phyloP scores from a whole-genome alignment of 2,888 invertebrate species.

The Diaperis boleti region DNA sequence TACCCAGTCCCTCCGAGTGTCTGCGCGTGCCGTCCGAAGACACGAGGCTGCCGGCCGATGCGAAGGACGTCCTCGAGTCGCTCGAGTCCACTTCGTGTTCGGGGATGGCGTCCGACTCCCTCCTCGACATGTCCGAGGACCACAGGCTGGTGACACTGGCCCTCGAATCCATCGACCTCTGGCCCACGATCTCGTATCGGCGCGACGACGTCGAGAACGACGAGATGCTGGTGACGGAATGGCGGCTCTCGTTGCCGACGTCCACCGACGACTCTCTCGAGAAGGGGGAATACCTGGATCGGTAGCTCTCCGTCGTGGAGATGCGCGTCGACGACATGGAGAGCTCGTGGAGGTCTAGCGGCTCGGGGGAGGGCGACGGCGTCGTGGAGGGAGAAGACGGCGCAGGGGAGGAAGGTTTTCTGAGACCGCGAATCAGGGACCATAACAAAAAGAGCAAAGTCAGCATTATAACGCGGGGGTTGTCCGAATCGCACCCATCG shows the following conservation, averaged over 20 bases:
- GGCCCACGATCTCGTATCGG: conserved; percentile 65
- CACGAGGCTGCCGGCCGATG: conserved; percentile 59
- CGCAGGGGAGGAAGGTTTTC: conserved; percentile 52
- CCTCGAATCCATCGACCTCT: conserved; percentile 65
- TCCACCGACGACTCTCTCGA: conserved; percentile 65
- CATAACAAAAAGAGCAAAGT: conserved; percentile 74
- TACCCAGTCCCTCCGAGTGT: conserved; percentile 59
- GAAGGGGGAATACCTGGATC: conserved; percentile 61
- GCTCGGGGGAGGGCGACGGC: conserved; percentile 59
- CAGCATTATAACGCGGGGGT: conserved; percentile 67
- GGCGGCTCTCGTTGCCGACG: conserved; percentile 64
- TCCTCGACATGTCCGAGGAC: conserved; percentile 62
- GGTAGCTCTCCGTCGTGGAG: conserved; percentile 58
- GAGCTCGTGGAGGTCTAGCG: conserved; percentile 58
- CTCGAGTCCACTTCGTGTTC: conserved; percentile 64
- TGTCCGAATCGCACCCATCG: conserved; percentile 32
- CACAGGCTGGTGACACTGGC: conserved; percentile 65
- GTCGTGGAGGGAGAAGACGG: conserved; percentile 66
- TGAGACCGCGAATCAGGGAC: conserved; percentile 73
- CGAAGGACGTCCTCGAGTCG: conserved; percentile 61
- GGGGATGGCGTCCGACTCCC: conserved; percentile 65
- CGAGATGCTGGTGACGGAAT: conserved; percentile 64
- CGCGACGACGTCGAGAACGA: conserved; percentile 65
- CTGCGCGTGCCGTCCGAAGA: conserved; percentile 60
- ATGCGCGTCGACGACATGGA: conserved; percentile 59